Base-by-base conservation (phyloP, 2,113 vertebrate species). In the Fregetta grallaria region DNA sequence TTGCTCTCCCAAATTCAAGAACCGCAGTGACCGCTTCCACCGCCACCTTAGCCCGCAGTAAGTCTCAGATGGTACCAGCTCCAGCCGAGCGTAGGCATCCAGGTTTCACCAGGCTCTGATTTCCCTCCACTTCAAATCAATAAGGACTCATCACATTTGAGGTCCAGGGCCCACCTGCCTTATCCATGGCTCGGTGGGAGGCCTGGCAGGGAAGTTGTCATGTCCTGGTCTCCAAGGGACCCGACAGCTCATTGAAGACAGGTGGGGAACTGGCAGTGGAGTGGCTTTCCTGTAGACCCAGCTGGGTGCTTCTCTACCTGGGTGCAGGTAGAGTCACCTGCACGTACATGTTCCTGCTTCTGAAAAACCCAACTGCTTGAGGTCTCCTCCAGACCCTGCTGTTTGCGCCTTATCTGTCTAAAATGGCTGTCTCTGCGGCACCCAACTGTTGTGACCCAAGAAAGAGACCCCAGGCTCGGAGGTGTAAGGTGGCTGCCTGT, bases 11-110 rank as follows among this genome's bases (percentile, higher is more conserved):
- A 58, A 18, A 42, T 22, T 53, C 34, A 36, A 44, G 59, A 50
- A 19, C 38, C 18, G 52, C 34, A 30, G 61, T 68, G 58, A 44
- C 17, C 1, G 1, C 29, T 38, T 76, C 22, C 25, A 56, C 11
- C 30, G 13, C 9, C 16, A 14, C 38, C 49, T 80, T 6, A 65
- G 30, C 27, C 42, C 3, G 3, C 55, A 52, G 7, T 30, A 38
- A 47, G 14, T 30, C 42, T 5, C 50, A 71, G 45, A 2, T 12
- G 55, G 50, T 20, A 34, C n/a, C 62, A 45, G 13, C 42, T 82
- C 38, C 52, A 34, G 55, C 7, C 1, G 3, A 84, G 59, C 0
- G 0, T 19, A 45, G 45, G 7, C 56, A 72, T 18, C 22, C 18
- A 15, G 38, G 23, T 47, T 29, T 59, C n/a, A 71, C 4, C 1